Conservation (phyloP, 2,888 invertebrate species). For the Drosophila meridiana region DNA sequence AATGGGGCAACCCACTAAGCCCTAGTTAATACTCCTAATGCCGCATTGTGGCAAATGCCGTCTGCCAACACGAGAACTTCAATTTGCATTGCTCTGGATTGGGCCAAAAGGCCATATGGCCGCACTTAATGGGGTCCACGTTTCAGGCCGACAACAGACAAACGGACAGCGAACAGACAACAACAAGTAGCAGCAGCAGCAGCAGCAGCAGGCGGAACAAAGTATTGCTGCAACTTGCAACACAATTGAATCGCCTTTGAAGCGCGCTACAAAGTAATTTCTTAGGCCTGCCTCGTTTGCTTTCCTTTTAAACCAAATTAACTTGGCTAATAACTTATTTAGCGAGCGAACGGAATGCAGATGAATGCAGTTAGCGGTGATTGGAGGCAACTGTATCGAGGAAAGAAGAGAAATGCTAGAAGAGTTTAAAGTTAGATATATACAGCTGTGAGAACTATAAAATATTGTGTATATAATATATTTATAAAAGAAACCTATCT, state of each 20-base stretch:
- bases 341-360: background rate
- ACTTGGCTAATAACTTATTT: conserved; percentile 15
- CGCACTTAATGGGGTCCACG: conserved; percentile 41
- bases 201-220: conserved; percentile 38
- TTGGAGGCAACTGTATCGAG: conserved; percentile 8
- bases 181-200: conserved; percentile 14
- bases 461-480: too few relatives aligned
- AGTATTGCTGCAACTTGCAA: conserved; percentile 13
- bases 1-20: conserved; percentile 38
- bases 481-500: too few relatives aligned
- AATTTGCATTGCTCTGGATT: conserved; percentile 42
- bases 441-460: too few relatives aligned
- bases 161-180: background rate
- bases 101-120: conserved; percentile 42
- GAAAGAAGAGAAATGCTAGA: too few relatives aligned
- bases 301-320: background rate
- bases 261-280: conserved; percentile 8
- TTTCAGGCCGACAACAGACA: conserved; percentile 16
- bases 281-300: conserved; percentile 3
- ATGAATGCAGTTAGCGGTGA: background rate
- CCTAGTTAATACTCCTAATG: conserved; percentile 52
- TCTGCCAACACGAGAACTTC: conserved; percentile 45
- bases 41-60: conserved; percentile 47
- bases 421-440: too few relatives aligned
- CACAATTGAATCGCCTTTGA: conserved; percentile 8